Base-by-base conservation (phyloP, 1,140 invertebrate genomes). In the Drosophila subpulchrella region DNA sequence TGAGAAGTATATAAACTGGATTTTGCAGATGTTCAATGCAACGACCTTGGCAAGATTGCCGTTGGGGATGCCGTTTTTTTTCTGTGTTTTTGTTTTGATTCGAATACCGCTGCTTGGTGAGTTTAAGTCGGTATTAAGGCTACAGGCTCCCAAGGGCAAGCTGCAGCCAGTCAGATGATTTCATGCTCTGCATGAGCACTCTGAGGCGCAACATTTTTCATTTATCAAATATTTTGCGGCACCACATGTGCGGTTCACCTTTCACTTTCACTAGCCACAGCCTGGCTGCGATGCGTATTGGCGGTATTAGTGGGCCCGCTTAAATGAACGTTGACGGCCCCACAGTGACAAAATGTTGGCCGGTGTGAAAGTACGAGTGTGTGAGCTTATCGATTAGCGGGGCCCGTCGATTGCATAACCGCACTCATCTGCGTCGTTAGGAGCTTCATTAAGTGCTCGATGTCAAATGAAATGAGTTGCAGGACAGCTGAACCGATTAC, bases 361-460 rank as follows among this genome's bases (percentile, higher is more conserved):
- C 27, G 58, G 15, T 36, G 42, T 48, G 63, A 62, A 66, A 47
- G 58, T 66, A 42, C n/a, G 41, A 42, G n/a, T 42, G 15, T 56
- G 51, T 56, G 51, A 71, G 67, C 66, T 75, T 76, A 85, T 80
- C 81, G 76, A 79, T 76, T 60, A 76, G 77, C 59, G 54, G 51
- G 39, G 54, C 42, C 67, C 38, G 17, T 42, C 24, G 41, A 48
- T 85, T 85, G 51, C 62, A 62, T 85, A 84, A 85, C 30, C 39
- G 20, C 51, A 50, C 38, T 39, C 51, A 71, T 65, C 58, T 75
- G 55, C 30, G 38, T 54, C 75, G 56, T 59, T 48, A 59, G 65
- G 55, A 71, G 76, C 60, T 75, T 78, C 62, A 80, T 75, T 80
- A 63, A 75, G 51, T 68, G 73, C 30, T 56, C 24, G 57, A 34